These are phyloP conservation scores for Cepphus grylle DNA, from an alignment of 2,113 vertebrate species.

Conservation along the genomic window DNA sequence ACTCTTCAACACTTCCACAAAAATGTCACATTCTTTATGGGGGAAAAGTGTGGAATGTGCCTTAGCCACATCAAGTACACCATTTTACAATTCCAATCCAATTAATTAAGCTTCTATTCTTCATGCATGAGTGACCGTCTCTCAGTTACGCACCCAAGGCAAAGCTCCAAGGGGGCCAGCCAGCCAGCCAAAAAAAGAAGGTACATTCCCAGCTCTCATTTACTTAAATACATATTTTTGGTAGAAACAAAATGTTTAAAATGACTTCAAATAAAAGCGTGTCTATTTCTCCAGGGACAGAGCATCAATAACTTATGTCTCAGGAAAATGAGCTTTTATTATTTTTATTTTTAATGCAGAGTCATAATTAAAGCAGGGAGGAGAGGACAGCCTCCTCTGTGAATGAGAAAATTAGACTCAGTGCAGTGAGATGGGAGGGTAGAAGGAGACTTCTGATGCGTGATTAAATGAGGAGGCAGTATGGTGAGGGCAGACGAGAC, in stretches of 20 bases:
- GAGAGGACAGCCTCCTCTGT: constrained; percentile 60
- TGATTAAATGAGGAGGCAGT: constrained; percentile 62
- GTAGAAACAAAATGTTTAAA: constrained; percentile 20
- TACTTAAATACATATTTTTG: constrained; percentile 34
- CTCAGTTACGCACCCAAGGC: constrained; percentile 57
- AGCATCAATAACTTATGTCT: constrained; percentile 20
- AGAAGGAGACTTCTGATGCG: constrained; percentile 47
- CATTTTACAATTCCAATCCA: constrained; percentile 71
- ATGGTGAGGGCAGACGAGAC: constrained; percentile 46
- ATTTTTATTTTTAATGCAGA: constrained; percentile 38
- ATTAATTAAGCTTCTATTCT: constrained; percentile 71
- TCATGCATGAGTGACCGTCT: constrained; percentile 62
- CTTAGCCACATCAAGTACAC: constrained; percentile 63
- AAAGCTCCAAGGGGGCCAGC: constrained; percentile 53
- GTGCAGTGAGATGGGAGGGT: constrained; percentile 50
- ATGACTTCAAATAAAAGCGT: background rate
- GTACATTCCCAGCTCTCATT: constrained; percentile 14
- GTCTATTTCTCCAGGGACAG: constrained; percentile 32
- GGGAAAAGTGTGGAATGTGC: constrained; percentile 59
- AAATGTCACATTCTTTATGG: constrained; percentile 73
- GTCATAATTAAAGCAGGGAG: constrained; percentile 63
- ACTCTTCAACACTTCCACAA: constrained; percentile 65
- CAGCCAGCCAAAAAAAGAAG: constrained; percentile 28
- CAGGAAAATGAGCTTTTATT: constrained; percentile 35
- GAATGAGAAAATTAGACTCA: constrained; percentile 59